Evolutionary conservation across 1,140 invertebrate genomes (phyloP), one percentile per base, ranked within the genome.

Genomic region (Caenorhabditis briggsae): DNA sequence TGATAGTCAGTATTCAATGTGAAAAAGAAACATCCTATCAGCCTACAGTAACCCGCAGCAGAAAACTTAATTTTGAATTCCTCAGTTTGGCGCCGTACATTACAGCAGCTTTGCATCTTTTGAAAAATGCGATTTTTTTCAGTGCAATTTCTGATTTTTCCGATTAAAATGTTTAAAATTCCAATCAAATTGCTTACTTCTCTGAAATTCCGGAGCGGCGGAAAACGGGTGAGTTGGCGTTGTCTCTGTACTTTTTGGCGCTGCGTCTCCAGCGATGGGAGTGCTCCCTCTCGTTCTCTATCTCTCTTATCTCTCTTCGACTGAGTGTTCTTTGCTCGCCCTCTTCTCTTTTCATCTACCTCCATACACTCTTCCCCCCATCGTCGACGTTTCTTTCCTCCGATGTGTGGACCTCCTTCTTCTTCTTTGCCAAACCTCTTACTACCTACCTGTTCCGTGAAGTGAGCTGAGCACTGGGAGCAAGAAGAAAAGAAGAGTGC

Each of bases 371-470:
- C 70, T 78, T 46, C 70, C 46, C 46, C 3, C 70, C 70, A 78
- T 46, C 46, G 70, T 78, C 70, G 46, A 78, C 70, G 70, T 78
- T 78, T 78, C 70, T 48, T 78, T 53, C 46, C 70, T 78, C 43
- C 70, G 70, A 78, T 78, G 70, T 78, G 70, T 78, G 70, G 70
- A 78, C 70, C 70, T 78, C 70, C 70, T 78, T 78, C 70, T 25
- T 78, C 70, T 25, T 78, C 70, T 78, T 78, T 78, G 70, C 70
- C 70, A 78, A 78, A 78, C 70, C 70, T 78, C 70, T 78, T 78
- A 70, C 64, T 70, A 78, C 70, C 70, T 78, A 78, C 70, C 70
- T 78, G 70, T 78, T 78, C 70, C 70, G 70, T 78, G 70, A 78
- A 78, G 70, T 78, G 70, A 74, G 65, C 46, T 78, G 46, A 46